Conservation (phyloP, 1,140 invertebrate species). For the Pogonomyrmex californicus region DNA sequence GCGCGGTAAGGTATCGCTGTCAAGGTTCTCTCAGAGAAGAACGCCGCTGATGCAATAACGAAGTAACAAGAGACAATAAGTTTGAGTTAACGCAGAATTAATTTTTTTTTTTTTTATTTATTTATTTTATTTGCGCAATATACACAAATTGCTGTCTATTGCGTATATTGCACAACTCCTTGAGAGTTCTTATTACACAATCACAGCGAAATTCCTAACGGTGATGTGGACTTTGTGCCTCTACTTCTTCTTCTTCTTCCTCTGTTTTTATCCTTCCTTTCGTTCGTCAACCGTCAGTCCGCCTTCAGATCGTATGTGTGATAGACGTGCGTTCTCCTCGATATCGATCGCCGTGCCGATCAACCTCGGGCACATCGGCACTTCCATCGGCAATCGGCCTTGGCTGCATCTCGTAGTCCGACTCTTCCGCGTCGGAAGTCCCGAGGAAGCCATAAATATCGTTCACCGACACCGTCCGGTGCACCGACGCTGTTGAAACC, state of each 20-base stretch:
- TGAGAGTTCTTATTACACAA: neutral
- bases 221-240: neutral
- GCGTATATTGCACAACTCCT: neutral
- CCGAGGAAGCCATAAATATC: constrained; percentile 56
- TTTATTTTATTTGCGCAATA: no score
- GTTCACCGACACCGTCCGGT: neutral
- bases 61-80: neutral
- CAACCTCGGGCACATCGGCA: constrained; percentile 10
- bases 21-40: constrained; percentile 13
- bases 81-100: neutral
- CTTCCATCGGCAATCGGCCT: constrained; percentile 10
- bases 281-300: constrained; percentile 7
- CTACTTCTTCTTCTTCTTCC: neutral
- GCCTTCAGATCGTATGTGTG: neutral
- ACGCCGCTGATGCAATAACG: neutral
- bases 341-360: constrained; percentile 1
- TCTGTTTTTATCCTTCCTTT: neutral
- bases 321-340: constrained; percentile 36
- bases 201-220: neutral
- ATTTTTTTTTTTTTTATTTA: neutral
- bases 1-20: constrained; percentile 36
- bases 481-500: neutral
- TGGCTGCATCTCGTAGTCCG: neutral
- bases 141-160: neutral
- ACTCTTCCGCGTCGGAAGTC: constrained; percentile 34